Percentiles rank a stretch among this genome's conserved stretches.
Evolutionary conservation across 2,113 vertebrate species (phyloP).

Genomic region (Paracanthobrama guichenoti): DNA sequence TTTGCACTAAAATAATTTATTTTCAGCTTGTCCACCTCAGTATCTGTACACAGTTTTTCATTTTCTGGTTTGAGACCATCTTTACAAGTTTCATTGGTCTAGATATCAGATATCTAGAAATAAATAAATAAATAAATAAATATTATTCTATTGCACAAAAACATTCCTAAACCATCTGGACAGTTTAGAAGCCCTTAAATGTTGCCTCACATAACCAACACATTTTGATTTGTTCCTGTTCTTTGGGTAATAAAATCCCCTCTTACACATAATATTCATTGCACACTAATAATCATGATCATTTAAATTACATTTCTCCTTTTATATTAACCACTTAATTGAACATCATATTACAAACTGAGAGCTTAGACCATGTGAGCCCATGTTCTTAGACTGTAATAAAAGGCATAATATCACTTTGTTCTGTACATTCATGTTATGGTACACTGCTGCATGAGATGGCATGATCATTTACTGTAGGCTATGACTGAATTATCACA

Average conservation of each 20-base stretch:
- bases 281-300: not conserved
- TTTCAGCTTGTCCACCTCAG: not conserved
- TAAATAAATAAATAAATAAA: conserved; percentile 15
- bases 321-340: not conserved
- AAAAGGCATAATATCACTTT: not conserved
- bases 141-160: not conserved
- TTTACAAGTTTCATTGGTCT: not conserved
- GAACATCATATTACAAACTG: conserved; percentile 23
- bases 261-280: not conserved
- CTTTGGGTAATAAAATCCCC: not conserved
- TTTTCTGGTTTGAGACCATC: conserved; percentile 1
- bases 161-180: not conserved
- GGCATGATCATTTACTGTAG: not conserved
- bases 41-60: conserved; percentile 1
- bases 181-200: conserved; percentile 3
- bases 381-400: not conserved
- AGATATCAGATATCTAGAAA: conserved; percentile 3
- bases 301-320: not conserved
- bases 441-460: not conserved
- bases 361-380: not conserved
- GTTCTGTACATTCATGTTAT: conserved; percentile 11
- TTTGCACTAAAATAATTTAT: conserved; percentile 35
- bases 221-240: not conserved
- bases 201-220: not conserved
- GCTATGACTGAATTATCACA: conserved; percentile 7